Evolutionary conservation across 92 coral and sea anemone genomes (phyloP), one percentile per base, ranked within the genome.

Genomic region (Pocillopora grandis): DNA sequence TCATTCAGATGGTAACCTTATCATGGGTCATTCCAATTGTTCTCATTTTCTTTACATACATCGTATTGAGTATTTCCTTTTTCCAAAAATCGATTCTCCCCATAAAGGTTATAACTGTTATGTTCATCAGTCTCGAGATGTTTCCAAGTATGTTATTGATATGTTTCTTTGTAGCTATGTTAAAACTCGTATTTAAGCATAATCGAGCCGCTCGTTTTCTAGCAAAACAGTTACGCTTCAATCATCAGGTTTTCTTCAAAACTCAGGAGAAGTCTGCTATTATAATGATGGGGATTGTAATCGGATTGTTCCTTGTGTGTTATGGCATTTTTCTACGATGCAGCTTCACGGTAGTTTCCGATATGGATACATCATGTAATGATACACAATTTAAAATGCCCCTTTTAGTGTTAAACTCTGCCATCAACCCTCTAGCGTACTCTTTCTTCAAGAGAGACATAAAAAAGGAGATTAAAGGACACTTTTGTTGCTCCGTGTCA

Each of bases 211-310:
- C 79, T 15, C 62, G 16, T 33, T 23, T 27, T 31, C 23, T 75
- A 27, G 63, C 79, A 20, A 75, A 55, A 55, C 77, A 73, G 61
- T 42, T 73, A 56, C 60, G 77, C 48, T 73, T 73, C 57, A 75
- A 75, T 49, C 64, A 76, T 13, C 60, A 17, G 13, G 31, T 48
- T 5, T 6, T n/a, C 6, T 42, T 37, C 37, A 72, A 72, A 49
- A 2, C 19, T 72, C 76, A 37, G 18, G 31, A 72, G 12, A 72
- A 37, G 60, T 42, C 36, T 18, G 59, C 76, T 1, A 21, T 72
- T 15, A 36, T 15, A 72, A 13, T 72, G 59, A 72, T 72, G 76
- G 76, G 18, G 17, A 14, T 27, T 70, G 75, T 35, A 12, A 35
- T 70, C 33, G 48, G 75, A 27, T 33, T 70, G 52, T 70, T 70